Base-by-base conservation (phyloP, 1,140 invertebrate genomes). In the Drosophila lacteicornis region DNA sequence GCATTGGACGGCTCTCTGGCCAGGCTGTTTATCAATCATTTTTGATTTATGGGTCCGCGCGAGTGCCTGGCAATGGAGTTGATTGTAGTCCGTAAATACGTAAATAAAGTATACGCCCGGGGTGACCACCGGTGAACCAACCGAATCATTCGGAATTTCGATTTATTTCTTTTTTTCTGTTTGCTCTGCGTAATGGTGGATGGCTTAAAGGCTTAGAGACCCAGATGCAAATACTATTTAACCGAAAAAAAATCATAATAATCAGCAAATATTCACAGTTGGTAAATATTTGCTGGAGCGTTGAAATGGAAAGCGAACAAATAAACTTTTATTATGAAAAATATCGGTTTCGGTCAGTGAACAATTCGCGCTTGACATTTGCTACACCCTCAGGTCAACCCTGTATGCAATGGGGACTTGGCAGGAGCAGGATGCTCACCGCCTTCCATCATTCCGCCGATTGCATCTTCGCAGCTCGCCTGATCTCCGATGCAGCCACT, bases 21-120 rank as follows among this genome's bases (percentile, higher is more conserved):
- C 50, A 43, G 57, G 49, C 69, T 79, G 75, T 81, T 90, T 88
- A 88, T 88, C 84, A 88, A 88, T 88, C 84, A 88, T 84, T 84
- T 84, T 88, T 88, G 85, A 88, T 88, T 90, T 88, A 84, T 88
- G 74, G 60, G 77, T 63, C 68, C 61, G 19, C 8, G 53, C 27
- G 38, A 73, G 65, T 69, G 69, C 45, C 53, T 69, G 50, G 47
- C 43, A 56, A 19, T 73, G 69, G 65, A 85, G 69, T 55, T 59
- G 75, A 63, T 58, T 77, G 50, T 70, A 60, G 62, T 53, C 53
- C 51, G 58, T 70, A 88, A 74, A 74, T 67, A 80, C 42, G 55
- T 55, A 68, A 56, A 75, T 75, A 65, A 65, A 58, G 58, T 77
- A 68, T 56, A 75, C 75, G 66, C 77, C 71, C 62, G 36, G 45